Evolutionary conservation across 2,888 invertebrate genomes (phyloP).

Genomic region (Vesta saturnalis): DNA sequence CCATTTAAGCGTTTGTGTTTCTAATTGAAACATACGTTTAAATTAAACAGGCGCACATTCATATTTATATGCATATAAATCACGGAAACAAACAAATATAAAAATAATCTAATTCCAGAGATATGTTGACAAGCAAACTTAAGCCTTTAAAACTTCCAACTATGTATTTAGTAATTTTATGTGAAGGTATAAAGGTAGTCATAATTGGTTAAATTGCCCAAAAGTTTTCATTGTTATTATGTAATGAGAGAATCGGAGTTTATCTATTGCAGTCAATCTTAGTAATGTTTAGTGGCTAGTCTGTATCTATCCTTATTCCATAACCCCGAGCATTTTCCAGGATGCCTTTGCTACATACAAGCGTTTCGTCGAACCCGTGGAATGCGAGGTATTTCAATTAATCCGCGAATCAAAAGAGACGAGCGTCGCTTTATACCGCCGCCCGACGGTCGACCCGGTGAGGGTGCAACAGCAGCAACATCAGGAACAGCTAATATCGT

Average conservation of each 20-base stretch:
- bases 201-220: slow-evolving; percentile 24
- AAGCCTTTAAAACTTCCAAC: no score
- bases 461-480: slow-evolving; percentile 46
- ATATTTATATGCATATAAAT: no score
- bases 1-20: no score
- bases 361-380: slow-evolving; percentile 56
- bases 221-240: slow-evolving; percentile 28
- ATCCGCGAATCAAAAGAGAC: slow-evolving; percentile 63
- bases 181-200: slow-evolving; percentile 14
- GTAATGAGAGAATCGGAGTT: slow-evolving; percentile 37
- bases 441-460: slow-evolving; percentile 43
- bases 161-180: no score
- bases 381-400: slow-evolving; percentile 64
- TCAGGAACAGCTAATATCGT: slow-evolving; percentile 49
- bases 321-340: slow-evolving; percentile 51
- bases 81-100: no score
- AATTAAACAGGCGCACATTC: no score
- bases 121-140: no score
- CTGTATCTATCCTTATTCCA: slow-evolving; percentile 47
- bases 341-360: slow-evolving; percentile 51
- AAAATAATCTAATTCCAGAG: no score
- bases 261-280: slow-evolving; percentile 42
- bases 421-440: slow-evolving; percentile 58
- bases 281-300: slow-evolving; percentile 24
- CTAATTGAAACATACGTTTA: no score